Evolutionary conservation across 2,797 vertebrate species (phyloP), one percentile per base, ranked within the genome.

Genomic region (Enteromius anoplus): DNA sequence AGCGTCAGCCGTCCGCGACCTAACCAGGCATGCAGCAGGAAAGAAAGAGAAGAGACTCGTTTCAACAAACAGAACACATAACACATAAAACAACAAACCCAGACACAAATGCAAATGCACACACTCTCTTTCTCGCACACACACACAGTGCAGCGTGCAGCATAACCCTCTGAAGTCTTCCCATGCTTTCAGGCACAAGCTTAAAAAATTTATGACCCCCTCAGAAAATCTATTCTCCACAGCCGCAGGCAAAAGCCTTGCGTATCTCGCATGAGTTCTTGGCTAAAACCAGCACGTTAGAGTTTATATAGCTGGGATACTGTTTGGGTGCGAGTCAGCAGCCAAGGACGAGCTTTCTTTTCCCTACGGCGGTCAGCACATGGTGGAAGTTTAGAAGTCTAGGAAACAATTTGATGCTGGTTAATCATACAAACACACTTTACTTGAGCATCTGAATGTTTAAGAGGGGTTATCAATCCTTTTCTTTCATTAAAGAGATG

Each of bases 161-260:
- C 51, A 64, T 65, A 87, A 87, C 78, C 90, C 87, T 89, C 82
- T 80, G 64, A 91, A 89, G 69, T 83, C 85, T 53, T 42, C 40
- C 58, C 73, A 79, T 82, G 86, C 88, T 91, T 87, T 77, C 83
- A 92, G 90, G 83, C 88, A 89, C 90, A 89, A 87, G 88, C 89
- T 88, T 93, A 85, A 93, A 92, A 93, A 91, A 93, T 92, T 70
- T 89, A 92, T 91, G 86, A 89, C 65, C 85, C 87, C 89, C 85
- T 87, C 65, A 65, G 78, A 82, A 82, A 80, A 66, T 87, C 80
- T 85, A 82, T 86, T 84, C 85, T 90, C 84, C 84, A 60, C 87
- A 80, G 78, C 51, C 45, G 81, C 82, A 87, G 88, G 85, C 87
- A 51, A 84, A 88, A 75, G 85, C 70, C 17, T 84, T 14, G 53